Evolutionary conservation across 1,140 invertebrate genomes (phyloP), one percentile per base, ranked within the genome.

Genomic region (Liolophura sinensis): DNA sequence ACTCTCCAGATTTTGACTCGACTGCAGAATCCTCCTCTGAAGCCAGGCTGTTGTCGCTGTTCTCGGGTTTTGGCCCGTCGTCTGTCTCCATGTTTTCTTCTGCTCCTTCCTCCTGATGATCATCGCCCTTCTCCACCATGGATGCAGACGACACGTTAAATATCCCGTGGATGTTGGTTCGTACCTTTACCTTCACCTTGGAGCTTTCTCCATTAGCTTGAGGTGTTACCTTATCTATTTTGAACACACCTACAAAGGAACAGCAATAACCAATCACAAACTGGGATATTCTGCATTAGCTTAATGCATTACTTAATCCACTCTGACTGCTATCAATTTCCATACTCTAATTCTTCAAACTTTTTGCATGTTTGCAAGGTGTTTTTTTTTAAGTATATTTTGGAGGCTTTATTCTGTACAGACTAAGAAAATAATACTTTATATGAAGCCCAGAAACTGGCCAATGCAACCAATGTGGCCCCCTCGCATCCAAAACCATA

Each of bases 171-270:
- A 93, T 86, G 85, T 97, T 97, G 22, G 99, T 87, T 68, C 95
- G 88, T 9, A 96, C 93, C 87, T 98, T 99, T 0, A 99, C 90
- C 84, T 98, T 98, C 0, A 99, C 91, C 85, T 97, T 97, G 57
- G 94, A 91, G 31, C 90, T 90, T 75, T 95, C 93, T 7, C 94
- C 95, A 71, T 94, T 92, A 20, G n/a, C 90, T 75, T 50, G 90
- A 90, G 57, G 92, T 73, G 91, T 90, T 0, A 98, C 90, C 77
- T 96, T 93, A 65, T 91, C 91, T 25, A 98, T 90, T 20, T 88
- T 87, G 88, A 93, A 98, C 62, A 88, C 86, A 67, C 93, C 93
- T 94, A 81, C 27, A 9, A 16, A 24, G 40, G 50, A 60, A 62
- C 56, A 48, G 51, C 51, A 54, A 20, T n/a, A n/a, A 54, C 24